Percentiles rank a stretch among this genome's conserved stretches.
phyloP scores from a whole-genome alignment of 2,888 invertebrate genomes.

The Temnothorax ravouxi region DNA sequence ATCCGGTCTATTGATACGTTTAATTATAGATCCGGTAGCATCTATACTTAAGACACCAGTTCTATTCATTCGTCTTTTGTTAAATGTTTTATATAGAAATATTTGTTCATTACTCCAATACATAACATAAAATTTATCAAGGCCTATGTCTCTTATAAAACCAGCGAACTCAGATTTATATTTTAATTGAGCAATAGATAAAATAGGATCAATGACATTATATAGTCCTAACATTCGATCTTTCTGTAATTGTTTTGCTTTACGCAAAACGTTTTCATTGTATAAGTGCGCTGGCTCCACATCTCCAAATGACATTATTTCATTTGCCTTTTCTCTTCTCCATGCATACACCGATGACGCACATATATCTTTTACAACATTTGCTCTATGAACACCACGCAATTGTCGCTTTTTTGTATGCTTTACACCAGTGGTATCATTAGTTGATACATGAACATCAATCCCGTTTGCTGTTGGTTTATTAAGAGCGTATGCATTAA shows the following conservation, averaged over 20 bases:
- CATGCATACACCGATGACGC: slow-evolving; percentile 65
- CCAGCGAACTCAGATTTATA: slow-evolving; percentile 50
- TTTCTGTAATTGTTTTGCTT: slow-evolving; percentile 58
- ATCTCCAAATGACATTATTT: slow-evolving; percentile 66
- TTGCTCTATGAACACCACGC: no score
- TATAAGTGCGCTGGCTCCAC: slow-evolving; percentile 14
- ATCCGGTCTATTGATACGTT: slow-evolving; percentile 58
- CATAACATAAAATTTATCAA: slow-evolving; percentile 61
- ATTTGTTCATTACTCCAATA: slow-evolving; percentile 68
- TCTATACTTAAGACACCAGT: slow-evolving; percentile 66
- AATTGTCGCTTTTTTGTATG: no score
- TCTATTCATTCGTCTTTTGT: background rate
- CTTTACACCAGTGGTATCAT: no score
- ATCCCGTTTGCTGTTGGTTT: no score
- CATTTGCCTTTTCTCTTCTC: slow-evolving; percentile 61
- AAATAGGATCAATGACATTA: slow-evolving; percentile 48
- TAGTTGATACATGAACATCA: no score
- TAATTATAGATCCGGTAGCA: slow-evolving; percentile 69
- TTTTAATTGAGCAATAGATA: slow-evolving; percentile 55
- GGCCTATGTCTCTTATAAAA: slow-evolving; percentile 53
- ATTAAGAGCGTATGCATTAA: no score
- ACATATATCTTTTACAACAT: no score
- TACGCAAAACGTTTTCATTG: slow-evolving; percentile 5
- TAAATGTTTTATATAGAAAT: slow-evolving; percentile 56
- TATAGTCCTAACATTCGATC: slow-evolving; percentile 27